Conservation (phyloP, 2,888 invertebrate genomes). For the Saturnia pavonia region DNA sequence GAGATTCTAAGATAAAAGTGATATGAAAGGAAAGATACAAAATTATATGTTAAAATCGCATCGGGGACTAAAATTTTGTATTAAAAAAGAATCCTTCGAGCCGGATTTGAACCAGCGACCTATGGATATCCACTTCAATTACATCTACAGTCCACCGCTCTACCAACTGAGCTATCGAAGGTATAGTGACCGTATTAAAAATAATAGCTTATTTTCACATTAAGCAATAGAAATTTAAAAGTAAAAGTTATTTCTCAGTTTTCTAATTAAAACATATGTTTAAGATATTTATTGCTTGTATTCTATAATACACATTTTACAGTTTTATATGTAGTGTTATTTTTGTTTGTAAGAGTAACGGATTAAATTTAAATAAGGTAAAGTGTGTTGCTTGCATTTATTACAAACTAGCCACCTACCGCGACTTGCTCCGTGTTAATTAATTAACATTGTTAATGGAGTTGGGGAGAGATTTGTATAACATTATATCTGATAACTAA, state of each 20-base stretch:
- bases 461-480: no score
- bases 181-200: background rate
- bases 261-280: background rate
- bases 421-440: no score
- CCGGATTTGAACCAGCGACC: constrained; percentile 87
- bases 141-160: constrained; percentile 77
- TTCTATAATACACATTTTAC: background rate
- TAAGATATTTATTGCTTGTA: background rate
- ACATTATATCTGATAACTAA: no score
- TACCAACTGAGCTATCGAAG: constrained; percentile 67
- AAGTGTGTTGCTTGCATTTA: background rate
- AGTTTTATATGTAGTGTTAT: background rate
- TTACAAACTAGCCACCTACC: no score
- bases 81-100: constrained; percentile 77
- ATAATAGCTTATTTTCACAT: background rate
- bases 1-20: no score
- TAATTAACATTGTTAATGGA: no score
- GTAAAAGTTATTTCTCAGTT: background rate
- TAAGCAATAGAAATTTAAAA: background rate
- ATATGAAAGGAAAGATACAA: no score
- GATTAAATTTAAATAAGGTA: background rate
- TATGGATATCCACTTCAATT: constrained; percentile 73
- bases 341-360: background rate
- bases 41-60: background rate
- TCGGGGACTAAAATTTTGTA: background rate